Base-by-base conservation (phyloP, 2,888 invertebrate species). In the Netelia inedita region DNA sequence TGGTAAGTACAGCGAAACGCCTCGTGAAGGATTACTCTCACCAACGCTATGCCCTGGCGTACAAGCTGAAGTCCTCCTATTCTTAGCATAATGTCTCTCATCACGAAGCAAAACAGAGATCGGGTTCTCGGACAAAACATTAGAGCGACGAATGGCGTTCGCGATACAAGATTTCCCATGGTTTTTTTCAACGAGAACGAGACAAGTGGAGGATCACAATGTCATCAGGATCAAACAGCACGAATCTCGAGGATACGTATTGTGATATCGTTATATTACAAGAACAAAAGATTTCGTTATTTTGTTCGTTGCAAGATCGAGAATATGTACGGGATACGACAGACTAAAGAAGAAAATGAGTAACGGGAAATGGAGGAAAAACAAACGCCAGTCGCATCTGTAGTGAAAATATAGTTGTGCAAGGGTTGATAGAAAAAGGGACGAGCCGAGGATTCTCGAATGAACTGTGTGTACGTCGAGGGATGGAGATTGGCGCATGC, bases 31-130 rank as follows among this genome's bases (percentile, higher is more conserved):
- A 85, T 89, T 89, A 88, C 88, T 87, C 87, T 87, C 85, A 73
- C 74, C 82, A 82, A 87, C 83, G 78, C 28, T 78, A 73, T 72
- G 73, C 83, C 57, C 83, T 87, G 89, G 89, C 87, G 90, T 90
- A 91, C 89, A 90, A 90, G 91, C 90, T 91, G 90, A 89, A 91
- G 91, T 91, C 89, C 89, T 86, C 86, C 86, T 87, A 86, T 87
- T 87, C 85, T 88, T 86, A 86, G 88, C 85, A 89, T 88, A 88
- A 89, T 88, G 88, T 87, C 87, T 86, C 69, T 68, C 82, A 53
- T 43, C 23, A 28, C 68, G 73, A 75, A 50, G 50, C 10, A 35
- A 61, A 76, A 72, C 57, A 53, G 55, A 53, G 16, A 69, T 73
- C 63, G 53, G 68, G 73, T 28, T 28, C 16, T 66, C 46, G 16